A percentile compares a stretch with the other conserved stretches of the same genome.
These are phyloP conservation scores for Syrista parreyssii DNA, from an alignment of 2,888 invertebrate genomes.

Conservation along the genomic window DNA sequence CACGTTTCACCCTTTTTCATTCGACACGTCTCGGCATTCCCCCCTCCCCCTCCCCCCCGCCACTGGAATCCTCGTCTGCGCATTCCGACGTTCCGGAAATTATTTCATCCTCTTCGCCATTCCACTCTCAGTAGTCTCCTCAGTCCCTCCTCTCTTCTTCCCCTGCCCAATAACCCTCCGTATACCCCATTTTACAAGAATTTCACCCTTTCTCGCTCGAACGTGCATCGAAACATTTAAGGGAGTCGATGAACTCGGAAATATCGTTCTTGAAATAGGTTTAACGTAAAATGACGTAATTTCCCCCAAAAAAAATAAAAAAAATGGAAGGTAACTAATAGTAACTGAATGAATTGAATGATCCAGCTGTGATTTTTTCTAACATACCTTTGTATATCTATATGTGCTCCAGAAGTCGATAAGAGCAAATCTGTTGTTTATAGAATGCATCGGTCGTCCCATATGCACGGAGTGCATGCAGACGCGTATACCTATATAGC, in stretches of 20 bases:
- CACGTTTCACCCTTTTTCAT: not conserved
- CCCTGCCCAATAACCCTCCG: not conserved
- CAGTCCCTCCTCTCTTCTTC: constrained; percentile 7
- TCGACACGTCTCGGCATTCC: not conserved
- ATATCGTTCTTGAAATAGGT: not conserved
- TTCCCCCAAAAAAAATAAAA: not conserved
- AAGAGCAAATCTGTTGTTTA: not conserved
- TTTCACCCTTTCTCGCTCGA: not conserved
- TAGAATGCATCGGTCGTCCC: not conserved
- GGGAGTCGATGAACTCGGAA: not conserved
- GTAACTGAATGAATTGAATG: not conserved
- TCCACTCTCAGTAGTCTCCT: constrained; percentile 12
- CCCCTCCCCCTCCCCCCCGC: constrained; percentile 14
- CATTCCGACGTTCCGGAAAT: constrained; percentile 41
- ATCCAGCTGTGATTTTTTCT: not conserved
- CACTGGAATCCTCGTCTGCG: constrained; percentile 15
- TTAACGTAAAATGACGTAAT: not conserved
- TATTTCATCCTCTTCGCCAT: constrained; percentile 34
- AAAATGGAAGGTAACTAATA: no score
- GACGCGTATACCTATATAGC: not conserved
- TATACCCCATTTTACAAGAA: not conserved
- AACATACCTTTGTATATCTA: not conserved
- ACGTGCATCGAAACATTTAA: not conserved
- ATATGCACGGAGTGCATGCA: not conserved
- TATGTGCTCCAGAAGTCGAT: not conserved